Evolutionary conservation across 37 sponge, comb jelly and placozoan species (phyloP).

Genomic region (Oscarella lobularis): DNA sequence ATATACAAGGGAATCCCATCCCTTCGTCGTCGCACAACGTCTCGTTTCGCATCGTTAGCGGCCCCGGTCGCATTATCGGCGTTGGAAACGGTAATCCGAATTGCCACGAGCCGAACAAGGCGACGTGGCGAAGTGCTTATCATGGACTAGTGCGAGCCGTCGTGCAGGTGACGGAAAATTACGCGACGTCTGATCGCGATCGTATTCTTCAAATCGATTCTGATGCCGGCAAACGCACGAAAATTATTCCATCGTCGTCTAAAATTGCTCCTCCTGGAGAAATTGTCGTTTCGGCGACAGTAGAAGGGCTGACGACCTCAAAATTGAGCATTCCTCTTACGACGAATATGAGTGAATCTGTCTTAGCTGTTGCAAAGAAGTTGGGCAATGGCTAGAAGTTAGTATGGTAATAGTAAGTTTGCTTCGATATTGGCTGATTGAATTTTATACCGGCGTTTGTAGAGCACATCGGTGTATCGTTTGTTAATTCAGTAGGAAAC

Average conservation of each 20-base stretch:
- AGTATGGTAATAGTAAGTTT: no score
- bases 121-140: constrained; percentile 40
- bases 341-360: constrained; percentile 9
- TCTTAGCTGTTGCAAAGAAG: no score
- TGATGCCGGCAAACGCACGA: constrained; percentile 31
- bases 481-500: no score
- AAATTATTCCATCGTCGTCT: constrained; percentile 8
- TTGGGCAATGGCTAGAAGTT: no score
- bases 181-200: constrained; percentile 12
- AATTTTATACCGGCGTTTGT: no score
- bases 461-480: no score
- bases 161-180: constrained; percentile 30
- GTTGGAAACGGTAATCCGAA: constrained; percentile 44
- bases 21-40: constrained; percentile 23
- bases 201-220: constrained; percentile 31
- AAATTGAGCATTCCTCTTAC: constrained; percentile 22
- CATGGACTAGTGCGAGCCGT: constrained; percentile 44
- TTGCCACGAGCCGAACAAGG: constrained; percentile 48
- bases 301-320: constrained; percentile 19
- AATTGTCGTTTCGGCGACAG: constrained; percentile 25
- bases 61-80: constrained; percentile 37
- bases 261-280: neutral
- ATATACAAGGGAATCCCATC: constrained; percentile 13
- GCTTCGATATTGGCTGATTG: no score
- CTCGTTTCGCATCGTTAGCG: constrained; percentile 28